These are phyloP conservation scores for Prunella himalayana DNA, from an alignment of 2,113 vertebrate genomes.

Conservation along the genomic window DNA sequence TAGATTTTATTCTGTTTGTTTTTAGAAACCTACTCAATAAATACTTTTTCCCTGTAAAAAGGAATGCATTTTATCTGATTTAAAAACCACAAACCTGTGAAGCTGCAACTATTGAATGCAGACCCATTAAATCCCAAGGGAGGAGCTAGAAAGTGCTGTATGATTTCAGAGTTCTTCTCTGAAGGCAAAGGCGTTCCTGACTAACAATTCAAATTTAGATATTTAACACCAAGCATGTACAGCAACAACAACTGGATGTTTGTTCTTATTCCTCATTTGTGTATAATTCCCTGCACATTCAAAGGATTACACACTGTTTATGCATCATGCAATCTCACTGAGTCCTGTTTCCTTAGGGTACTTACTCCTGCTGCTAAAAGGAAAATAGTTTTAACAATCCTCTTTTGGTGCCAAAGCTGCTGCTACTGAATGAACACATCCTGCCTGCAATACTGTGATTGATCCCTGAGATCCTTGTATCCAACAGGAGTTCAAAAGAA, in stretches of 20 bases:
- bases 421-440: slow-evolving; percentile 71
- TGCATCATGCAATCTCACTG: slow-evolving; percentile 58
- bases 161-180: not conserved
- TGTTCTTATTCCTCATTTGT: slow-evolving; percentile 21
- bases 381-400: slow-evolving; percentile 75
- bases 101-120: not conserved
- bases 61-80: not conserved
- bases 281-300: slow-evolving; percentile 66
- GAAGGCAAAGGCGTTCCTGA: not conserved
- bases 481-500: slow-evolving; percentile 69
- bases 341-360: slow-evolving; percentile 71
- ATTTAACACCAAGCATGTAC: not conserved
- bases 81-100: slow-evolving; percentile 5
- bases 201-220: not conserved
- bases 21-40: slow-evolving; percentile 26
- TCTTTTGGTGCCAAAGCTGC: slow-evolving; percentile 71
- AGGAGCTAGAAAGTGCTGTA: not conserved
- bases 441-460: slow-evolving; percentile 67
- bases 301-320: slow-evolving; percentile 75
- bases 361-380: slow-evolving; percentile 75
- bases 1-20: slow-evolving; percentile 3
- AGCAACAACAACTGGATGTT: slow-evolving; percentile 19
- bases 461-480: slow-evolving; percentile 69
- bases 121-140: not conserved
- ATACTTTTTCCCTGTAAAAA: not conserved